Base-by-base conservation (phyloP, 2,888 invertebrate species). In the Habroteleia sp. region DNA sequence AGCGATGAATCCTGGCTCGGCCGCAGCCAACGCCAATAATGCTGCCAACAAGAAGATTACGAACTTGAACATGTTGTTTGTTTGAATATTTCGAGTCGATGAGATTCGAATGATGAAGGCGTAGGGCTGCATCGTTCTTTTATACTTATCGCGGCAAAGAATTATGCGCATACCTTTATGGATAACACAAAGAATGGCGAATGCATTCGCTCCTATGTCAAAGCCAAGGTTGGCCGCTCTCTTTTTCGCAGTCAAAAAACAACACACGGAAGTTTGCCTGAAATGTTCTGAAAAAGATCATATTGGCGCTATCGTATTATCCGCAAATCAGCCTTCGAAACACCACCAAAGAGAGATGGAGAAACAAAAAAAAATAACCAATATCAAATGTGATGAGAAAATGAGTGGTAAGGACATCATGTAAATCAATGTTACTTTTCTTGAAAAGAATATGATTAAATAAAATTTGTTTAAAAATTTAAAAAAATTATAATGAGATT, bases 11-110 rank as follows among this genome's bases (percentile, higher is more conserved):
- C 62, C 63, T 2, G 56, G 63, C 6, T 63, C 63, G 6, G 72
- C 63, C 3, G 27, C 5, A 17, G 81, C 81, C 11, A 81, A 48
- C 3, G 75, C 75, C 29, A 63, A 39, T 31, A 77, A 66, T 11
- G 50, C 63, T n/a, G 77, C 68, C 23, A 74, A 27, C 5, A 63
- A 23, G 35, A 52, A 77, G 83, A 91, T 91, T 89, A 91, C 91
- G 90, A 91, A 89, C 83, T 91, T 91, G 89, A 90, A 91, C 92
- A 92, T 92, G 88, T 90, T 91, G 89, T n/a, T 82, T 83, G 20
- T 3, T 20, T 20, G 20, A 20, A 20, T 79, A 46, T 78, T 71
- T 62, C 71, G 71, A 71, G 35, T 54, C 62, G 54, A 33, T 17
- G 11, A n/a, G 88, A 35, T 77, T 63, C 62, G 71, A 71, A 62